phyloP scores from a whole-genome alignment of 1,140 invertebrate genomes.

The Zelostemma sp. region DNA sequence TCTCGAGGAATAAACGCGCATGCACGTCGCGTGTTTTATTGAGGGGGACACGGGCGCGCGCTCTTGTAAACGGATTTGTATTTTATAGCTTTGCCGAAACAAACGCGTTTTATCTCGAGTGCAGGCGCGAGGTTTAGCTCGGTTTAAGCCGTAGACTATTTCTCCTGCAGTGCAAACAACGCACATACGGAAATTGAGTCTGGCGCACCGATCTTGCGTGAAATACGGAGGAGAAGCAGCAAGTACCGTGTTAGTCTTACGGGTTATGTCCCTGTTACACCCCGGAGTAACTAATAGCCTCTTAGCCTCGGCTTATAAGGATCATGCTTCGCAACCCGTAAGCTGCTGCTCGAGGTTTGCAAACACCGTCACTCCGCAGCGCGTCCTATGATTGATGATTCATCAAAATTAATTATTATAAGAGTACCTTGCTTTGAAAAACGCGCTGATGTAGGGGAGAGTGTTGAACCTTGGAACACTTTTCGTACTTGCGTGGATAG shows the following conservation, averaged over 20 bases:
- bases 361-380: slow-evolving; percentile 33
- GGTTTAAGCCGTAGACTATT: slow-evolving; percentile 22
- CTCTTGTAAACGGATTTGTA: slow-evolving; percentile 21
- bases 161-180: slow-evolving; percentile 30
- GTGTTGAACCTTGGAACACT: no score
- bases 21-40: no score
- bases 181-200: slow-evolving; percentile 36
- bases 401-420: no score
- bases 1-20: no score
- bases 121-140: slow-evolving; percentile 26
- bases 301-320: slow-evolving; percentile 47
- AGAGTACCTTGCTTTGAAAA: slow-evolving; percentile 8
- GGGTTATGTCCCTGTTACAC: slow-evolving; percentile 41
- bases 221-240: slow-evolving; percentile 37
- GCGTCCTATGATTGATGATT: slow-evolving; percentile 41
- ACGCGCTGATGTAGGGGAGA: no score
- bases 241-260: slow-evolving; percentile 43
- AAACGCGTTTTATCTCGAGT: slow-evolving; percentile 32
- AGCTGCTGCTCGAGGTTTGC: slow-evolving; percentile 30
- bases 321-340: slow-evolving; percentile 46
- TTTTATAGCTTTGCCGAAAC: slow-evolving; percentile 27
- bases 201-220: slow-evolving; percentile 38
- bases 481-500: no score
- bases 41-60: neutral
- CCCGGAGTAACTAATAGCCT: slow-evolving; percentile 47